These are phyloP conservation scores for Chesias legatella DNA, from an alignment of 2,888 invertebrate species.

Conservation along the genomic window DNA sequence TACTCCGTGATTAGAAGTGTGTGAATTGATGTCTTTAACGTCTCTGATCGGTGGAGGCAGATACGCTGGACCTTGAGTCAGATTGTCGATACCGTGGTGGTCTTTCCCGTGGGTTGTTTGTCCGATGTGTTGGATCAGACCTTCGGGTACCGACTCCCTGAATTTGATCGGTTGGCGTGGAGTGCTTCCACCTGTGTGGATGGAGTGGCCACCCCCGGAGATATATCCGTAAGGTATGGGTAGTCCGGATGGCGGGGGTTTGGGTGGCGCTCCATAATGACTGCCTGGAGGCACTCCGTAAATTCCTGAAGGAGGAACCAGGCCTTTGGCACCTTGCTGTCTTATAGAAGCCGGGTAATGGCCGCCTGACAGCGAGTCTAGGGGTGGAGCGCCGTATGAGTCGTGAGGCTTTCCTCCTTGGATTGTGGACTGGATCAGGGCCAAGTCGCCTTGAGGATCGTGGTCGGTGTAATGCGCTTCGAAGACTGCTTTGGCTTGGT, in stretches of 20 bases:
- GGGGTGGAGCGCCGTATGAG: conserved; percentile 64
- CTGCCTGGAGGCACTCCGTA: conserved; percentile 82
- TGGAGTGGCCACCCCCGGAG: conserved; percentile 65
- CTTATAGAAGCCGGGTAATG: conserved; percentile 56
- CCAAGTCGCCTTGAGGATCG: conserved; percentile 40
- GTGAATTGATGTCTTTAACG: conserved; percentile 65
- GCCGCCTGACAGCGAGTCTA: conserved; percentile 65
- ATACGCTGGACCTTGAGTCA: conserved; percentile 75
- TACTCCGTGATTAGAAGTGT: conserved; percentile 44
- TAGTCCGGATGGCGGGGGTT: conserved; percentile 48
- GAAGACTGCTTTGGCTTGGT: conserved; percentile 72
- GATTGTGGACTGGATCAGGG: conserved; percentile 33
- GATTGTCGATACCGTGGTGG: conserved; percentile 77
- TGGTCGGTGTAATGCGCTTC: conserved; percentile 73
- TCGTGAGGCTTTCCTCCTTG: conserved; percentile 49
- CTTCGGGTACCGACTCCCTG: conserved; percentile 86
- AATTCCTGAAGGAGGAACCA: conserved; percentile 81
- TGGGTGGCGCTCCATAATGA: conserved; percentile 67
- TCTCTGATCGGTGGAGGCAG: conserved; percentile 84
- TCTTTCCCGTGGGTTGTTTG: conserved; percentile 83
- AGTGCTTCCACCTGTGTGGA: conserved; percentile 58
- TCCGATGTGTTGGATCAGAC: conserved; percentile 84
- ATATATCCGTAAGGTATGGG: conserved; percentile 67
- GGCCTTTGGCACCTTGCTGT: conserved; percentile 72
- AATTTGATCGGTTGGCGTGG: conserved; percentile 85